Evolutionary conservation across 2,113 vertebrate species (phyloP).

Genomic region (Xiphophorus hellerii): DNA sequence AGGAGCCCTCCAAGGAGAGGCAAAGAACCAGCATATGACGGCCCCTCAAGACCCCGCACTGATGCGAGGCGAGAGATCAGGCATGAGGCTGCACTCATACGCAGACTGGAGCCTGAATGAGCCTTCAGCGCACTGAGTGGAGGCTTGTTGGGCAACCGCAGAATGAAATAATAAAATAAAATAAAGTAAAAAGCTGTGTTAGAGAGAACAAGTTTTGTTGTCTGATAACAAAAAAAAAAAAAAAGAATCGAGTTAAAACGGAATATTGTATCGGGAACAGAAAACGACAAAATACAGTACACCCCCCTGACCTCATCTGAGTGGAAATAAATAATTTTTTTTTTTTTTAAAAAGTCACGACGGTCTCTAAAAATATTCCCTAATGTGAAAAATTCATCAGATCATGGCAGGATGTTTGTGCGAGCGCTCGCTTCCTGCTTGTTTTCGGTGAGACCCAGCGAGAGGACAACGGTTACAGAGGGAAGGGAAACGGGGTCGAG

Average conservation of each 20-base stretch:
- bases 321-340: neutral
- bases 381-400: slow-evolving; percentile 74
- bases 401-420: slow-evolving; percentile 63
- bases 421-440: slow-evolving; percentile 45
- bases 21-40: slow-evolving; percentile 64
- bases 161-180: neutral
- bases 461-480: slow-evolving; percentile 32
- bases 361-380: slow-evolving; percentile 68
- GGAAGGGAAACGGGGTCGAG: slow-evolving; percentile 47
- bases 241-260: slow-evolving; percentile 7
- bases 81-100: neutral
- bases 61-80: slow-evolving; percentile 57
- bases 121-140: neutral
- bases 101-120: neutral
- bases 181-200: neutral
- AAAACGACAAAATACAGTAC: slow-evolving; percentile 1
- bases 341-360: slow-evolving; percentile 41
- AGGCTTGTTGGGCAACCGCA: neutral
- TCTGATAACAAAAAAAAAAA: slow-evolving; percentile 19
- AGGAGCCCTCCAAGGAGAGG: slow-evolving; percentile 50
- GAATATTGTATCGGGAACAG: slow-evolving; percentile 17
- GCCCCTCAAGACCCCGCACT: slow-evolving; percentile 54
- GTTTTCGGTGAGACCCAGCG: slow-evolving; percentile 22
- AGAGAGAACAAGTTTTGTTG: neutral
- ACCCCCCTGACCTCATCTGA: slow-evolving; percentile 32